Evolutionary conservation across 2,113 vertebrate species (phyloP), one percentile per base, ranked within the genome.

Genomic region (Sphyrna mokarran): DNA sequence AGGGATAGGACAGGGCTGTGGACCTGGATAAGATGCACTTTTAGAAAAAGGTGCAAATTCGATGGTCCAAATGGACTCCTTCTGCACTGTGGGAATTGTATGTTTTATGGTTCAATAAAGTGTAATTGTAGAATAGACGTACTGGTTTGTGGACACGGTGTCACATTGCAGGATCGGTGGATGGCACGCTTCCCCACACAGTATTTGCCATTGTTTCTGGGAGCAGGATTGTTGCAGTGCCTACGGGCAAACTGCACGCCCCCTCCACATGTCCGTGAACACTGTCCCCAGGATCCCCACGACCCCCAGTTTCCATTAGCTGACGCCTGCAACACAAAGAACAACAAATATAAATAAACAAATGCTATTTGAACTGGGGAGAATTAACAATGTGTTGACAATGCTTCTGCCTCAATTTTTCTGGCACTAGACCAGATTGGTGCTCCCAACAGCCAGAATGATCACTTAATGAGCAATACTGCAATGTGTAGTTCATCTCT

Each of bases 281-380:
- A 99, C 6, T 98, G 97, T 13, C 99, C 99, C 99, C 99, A 99
- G 0, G 98, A 95, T 0, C 99, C 99, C 99, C 99, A 99, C 10
- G 99, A 99, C 0, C 99, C 99, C 99, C 99, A 99, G 97, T 98
- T 99, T 86, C 99, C 99, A 0, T 99, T 98, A 96, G 98, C 99
- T 63, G 99, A 99, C 69, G 98, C 98, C 99, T 99, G 97, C 96
- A 97, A 98, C 5, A 95, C 0, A 96, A 0, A 63, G 96, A 90
- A 0, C 23, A 0, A 0, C 22, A 68, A 61, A 16, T 58, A 40
- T 40, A 18, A 10, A 0, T 0, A 0, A 4, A 94, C 78, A 5
- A 95, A 66, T 91, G 0, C 0, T 0, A 2, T 0, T 86, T 3
- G 37, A 8, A 33, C 58, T 95, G 66, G 23, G 48, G 2, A 8